Percentiles rank a stretch among this genome's conserved stretches.
Evolutionary conservation across 2,888 invertebrate genomes (phyloP).

Genomic region (Ophraella communa): DNA sequence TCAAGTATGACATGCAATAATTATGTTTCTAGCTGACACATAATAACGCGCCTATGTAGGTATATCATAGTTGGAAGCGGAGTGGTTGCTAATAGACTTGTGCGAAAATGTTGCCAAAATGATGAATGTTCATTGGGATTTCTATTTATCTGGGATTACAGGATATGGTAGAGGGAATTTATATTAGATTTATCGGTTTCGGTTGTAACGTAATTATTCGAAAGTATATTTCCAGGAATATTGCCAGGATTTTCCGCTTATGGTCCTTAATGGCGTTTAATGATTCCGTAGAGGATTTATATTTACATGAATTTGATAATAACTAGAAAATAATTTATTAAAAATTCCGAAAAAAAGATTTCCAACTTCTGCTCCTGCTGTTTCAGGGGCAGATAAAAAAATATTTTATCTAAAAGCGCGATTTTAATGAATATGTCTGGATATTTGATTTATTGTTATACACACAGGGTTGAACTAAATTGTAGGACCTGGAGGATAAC

Average conservation of each 20-base stretch:
- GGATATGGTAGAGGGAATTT: conserved; percentile 17
- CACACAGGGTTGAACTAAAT: too few relatives aligned
- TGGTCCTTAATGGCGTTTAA: conserved; percentile 14
- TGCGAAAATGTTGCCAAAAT: conserved; percentile 27
- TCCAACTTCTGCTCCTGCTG: too few relatives aligned
- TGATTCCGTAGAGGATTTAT: not conserved
- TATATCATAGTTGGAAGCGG: conserved; percentile 10
- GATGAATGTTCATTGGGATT: conserved; percentile 36
- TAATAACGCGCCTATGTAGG: not conserved
- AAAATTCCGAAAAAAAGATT: too few relatives aligned
- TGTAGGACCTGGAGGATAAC: too few relatives aligned
- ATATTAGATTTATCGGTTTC: conserved; percentile 32
- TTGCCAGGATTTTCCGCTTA: conserved; percentile 12
- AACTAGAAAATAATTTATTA: not conserved
- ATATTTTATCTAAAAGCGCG: too few relatives aligned
- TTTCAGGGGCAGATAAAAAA: too few relatives aligned
- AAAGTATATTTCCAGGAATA: conserved; percentile 17
- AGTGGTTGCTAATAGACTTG: conserved; percentile 35
- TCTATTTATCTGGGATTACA: conserved; percentile 34
- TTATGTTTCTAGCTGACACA: not conserved
- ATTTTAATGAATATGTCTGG: too few relatives aligned
- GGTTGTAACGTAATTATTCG: conserved; percentile 29
- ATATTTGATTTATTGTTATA: too few relatives aligned
- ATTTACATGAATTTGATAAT: not conserved
- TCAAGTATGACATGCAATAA: conserved; percentile 1